phyloP scores from a whole-genome alignment of 2,113 vertebrate genomes.

The Parus major region DNA sequence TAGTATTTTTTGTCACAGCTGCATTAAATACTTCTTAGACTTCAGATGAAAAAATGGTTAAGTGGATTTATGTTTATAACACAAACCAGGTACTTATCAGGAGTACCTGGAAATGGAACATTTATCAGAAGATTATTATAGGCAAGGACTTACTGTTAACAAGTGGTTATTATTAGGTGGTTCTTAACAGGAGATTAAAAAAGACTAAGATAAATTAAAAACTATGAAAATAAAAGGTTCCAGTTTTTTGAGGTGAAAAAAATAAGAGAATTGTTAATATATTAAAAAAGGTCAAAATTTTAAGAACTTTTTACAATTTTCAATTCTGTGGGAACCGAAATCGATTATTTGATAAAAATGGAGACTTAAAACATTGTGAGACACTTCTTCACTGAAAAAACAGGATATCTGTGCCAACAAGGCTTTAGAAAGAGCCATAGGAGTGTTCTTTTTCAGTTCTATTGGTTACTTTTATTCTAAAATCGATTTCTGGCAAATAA shows the following conservation, averaged over 20 bases:
- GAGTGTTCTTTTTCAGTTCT: not conserved
- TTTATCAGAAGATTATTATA: not conserved
- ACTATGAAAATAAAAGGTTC: not conserved
- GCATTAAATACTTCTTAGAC: not conserved
- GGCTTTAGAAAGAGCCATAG: not conserved
- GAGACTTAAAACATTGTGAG: not conserved
- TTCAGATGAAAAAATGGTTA: not conserved
- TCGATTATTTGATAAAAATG: not conserved
- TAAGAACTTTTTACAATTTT: not conserved
- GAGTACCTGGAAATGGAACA: too few species aligned
- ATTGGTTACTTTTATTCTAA: not conserved
- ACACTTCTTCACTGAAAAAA: not conserved
- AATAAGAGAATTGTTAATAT: not conserved
- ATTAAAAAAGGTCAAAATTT: not conserved
- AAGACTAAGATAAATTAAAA: not conserved
- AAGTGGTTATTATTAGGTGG: not conserved
- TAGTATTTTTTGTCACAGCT: not conserved
- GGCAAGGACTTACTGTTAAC: not conserved
- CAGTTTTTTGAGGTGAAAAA: not conserved
- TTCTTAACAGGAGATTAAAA: not conserved
- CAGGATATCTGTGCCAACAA: not conserved
- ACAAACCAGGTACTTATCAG: not conserved
- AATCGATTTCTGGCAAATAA: not conserved
- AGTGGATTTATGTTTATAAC: not conserved
- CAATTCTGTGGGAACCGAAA: not conserved